phyloP scores from a whole-genome alignment of 2,113 vertebrate genomes.

The Trogon melanurus region DNA sequence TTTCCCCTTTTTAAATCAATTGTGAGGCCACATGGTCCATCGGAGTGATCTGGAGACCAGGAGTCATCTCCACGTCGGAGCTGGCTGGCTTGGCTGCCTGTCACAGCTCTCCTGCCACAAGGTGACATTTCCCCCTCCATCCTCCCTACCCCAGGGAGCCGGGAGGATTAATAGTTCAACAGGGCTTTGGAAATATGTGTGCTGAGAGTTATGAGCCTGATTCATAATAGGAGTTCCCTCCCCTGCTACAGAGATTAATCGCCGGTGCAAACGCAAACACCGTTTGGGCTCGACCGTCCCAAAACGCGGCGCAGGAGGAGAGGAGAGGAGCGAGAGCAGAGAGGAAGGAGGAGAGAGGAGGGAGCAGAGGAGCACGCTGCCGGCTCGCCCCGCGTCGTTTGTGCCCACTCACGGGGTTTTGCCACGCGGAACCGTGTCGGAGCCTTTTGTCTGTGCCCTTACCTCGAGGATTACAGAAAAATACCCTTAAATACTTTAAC shows the following conservation, averaged over 20 bases:
- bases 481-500: neutral
- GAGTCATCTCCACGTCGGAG: slow-evolving; percentile 5
- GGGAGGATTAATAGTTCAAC: slow-evolving; percentile 18
- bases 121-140: slow-evolving; percentile 54
- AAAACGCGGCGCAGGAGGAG: neutral
- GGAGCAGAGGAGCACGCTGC: neutral
- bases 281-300: neutral
- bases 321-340: neutral
- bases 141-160: slow-evolving; percentile 15
- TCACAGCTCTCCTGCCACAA: slow-evolving; percentile 43
- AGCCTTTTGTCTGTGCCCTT: neutral
- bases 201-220: slow-evolving; percentile 24
- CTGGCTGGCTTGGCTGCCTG: slow-evolving; percentile 2
- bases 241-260: slow-evolving; percentile 14
- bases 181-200: slow-evolving; percentile 2
- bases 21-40: slow-evolving; percentile 20
- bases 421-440: rapidly evolving
- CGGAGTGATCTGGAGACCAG: slow-evolving; percentile 17
- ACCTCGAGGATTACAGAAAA: neutral
- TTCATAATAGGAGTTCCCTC: slow-evolving; percentile 14
- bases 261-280: neutral
- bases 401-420: neutral
- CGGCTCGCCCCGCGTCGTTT: neutral
- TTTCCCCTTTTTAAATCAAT: slow-evolving; percentile 35
- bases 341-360: neutral